Conservation (phyloP, 2,113 vertebrate genomes). For the Lepidiolamprologus cunningtoni region DNA sequence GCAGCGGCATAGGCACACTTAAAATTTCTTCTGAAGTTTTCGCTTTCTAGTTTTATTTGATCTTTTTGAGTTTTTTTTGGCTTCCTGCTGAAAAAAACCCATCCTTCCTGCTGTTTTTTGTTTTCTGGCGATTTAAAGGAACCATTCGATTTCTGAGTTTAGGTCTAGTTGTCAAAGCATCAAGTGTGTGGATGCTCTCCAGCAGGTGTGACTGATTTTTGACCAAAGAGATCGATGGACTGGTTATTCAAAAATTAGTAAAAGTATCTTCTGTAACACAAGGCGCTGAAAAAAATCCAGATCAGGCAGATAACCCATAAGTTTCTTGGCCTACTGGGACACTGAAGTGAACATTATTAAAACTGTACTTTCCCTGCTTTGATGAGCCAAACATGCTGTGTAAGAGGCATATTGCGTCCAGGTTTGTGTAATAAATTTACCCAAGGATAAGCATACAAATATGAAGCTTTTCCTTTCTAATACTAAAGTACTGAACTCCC, state of each 20-base stretch:
- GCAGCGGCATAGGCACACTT: too few relatives aligned
- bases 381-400: not conserved
- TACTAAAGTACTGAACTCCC: not conserved
- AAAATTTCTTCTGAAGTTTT: too few relatives aligned
- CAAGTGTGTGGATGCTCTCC: not conserved
- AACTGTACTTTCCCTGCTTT: not conserved
- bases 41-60: not conserved
- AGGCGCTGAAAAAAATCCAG: not conserved
- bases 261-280: not conserved
- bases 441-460: not conserved
- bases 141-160: not conserved
- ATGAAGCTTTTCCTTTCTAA: not conserved
- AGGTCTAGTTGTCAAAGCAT: not conserved
- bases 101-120: not conserved
- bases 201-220: not conserved
- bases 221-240: not conserved
- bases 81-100: not conserved
- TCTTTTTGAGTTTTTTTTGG: rapidly evolving
- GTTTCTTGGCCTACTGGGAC: not conserved
- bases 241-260: not conserved
- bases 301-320: not conserved
- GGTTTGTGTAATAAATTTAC: not conserved
- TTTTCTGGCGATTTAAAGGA: not conserved
- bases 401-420: not conserved
- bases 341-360: not conserved